Evolutionary conservation across 2,888 invertebrate species (phyloP), one percentile per base, ranked within the genome.

Genomic region (Drosophila infuscata): DNA sequence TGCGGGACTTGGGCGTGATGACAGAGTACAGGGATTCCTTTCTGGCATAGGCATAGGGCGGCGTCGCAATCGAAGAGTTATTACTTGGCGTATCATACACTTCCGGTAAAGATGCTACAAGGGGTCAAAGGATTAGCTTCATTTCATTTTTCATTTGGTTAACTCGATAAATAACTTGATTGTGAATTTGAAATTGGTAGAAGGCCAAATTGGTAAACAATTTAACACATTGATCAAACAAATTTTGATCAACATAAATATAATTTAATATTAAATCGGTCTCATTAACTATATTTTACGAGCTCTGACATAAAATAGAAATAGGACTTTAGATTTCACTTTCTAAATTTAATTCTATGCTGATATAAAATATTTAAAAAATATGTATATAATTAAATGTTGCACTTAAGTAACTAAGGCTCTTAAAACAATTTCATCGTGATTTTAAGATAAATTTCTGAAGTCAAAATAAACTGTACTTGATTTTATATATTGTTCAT

Each of bases 11-110:
- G 3, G 93, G 92, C 36, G 90, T 70, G 6, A 92, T 82, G 3
- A 92, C 85, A 6, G 93, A 93, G 68, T 93, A 93, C 0, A 93
- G 76, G 0, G 93, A 92, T 38, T 92, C 92, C 65, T 92, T 93
- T 36, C 93, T 86, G 11, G 92, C 92, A 71, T 93, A 93, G 36
- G 90, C 89, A 67, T 92, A 93, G 3, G 92, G 87, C 49, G 90
- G 87, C 58, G 89, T 84, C 30, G 84, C 73, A 1, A 92, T 91
- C 8, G 90, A 91, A 3, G 88, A 75, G 60, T 92, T 93, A 68
- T 92, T 93, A 64, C 91, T 91, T 38, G 93, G 93, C n/a, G 92
- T 86, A 71, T 93, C 93, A 86, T 93, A 93, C 72, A 92, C 89
- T 71, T 92, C 92, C 75, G 92, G 92, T 63, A 43, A 67, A 67